Evolutionary conservation across 2,888 invertebrate species (phyloP), one percentile per base, ranked within the genome.

Genomic region (Boloria selene): DNA sequence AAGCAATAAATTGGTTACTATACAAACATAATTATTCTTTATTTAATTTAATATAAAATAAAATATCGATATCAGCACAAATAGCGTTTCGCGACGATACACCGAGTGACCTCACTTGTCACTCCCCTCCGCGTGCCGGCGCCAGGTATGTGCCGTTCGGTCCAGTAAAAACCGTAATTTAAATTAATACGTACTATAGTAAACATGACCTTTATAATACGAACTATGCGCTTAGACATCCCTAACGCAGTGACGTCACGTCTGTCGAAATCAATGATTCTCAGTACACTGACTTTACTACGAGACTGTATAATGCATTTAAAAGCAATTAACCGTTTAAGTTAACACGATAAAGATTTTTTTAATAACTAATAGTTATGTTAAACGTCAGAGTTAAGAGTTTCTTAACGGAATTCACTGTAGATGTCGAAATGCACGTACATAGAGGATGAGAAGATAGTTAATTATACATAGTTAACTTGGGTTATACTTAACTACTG

Each of bases 61-160:
- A 67, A 71, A 60, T 64, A 73, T 72, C 70, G 71, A 69, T 69
- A 63, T 58, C 67, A 64, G 51, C 47, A 45, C 42, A 45, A 62
- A 47, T 1, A 13, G 38, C 16, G 22, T 65, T 56, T 51, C 42
- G n/a, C 75, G 76, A 73, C 77, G 77, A 82, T 85, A 87, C 88
- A 88, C 85, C 82, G 78, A 79, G 81, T 84, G 77, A 77, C 77
- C 77, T 77, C 77, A 85, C 86, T 86, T 86, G 85, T 87, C 85
- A 82, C 72, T 70, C 72, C 75, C 72, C 72, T 71, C 72, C 87
- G 85, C 85, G 77, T 72, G 79, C 81, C 83, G 88, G 87, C 90
- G 90, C 89, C 87, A 83, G 59, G 59, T 14, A 52, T 22, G 79
- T 77, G 71, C 72, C 64, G 68, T 69, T 60, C 58, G 58, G 56